Conservation (phyloP, 2,113 vertebrate genomes). For the Craseonycteris thonglongyai region DNA sequence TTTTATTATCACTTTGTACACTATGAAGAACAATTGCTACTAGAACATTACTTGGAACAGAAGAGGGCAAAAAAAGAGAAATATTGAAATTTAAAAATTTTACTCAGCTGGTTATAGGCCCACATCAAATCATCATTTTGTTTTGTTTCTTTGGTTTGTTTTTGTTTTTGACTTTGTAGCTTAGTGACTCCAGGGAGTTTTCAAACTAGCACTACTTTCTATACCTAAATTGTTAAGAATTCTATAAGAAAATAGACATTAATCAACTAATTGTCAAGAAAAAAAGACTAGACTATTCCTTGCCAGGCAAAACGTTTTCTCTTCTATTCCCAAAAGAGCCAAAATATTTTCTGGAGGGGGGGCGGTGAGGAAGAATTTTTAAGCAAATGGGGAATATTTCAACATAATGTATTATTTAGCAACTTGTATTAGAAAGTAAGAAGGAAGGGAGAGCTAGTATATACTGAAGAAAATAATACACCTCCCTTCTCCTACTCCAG, state of each 20-base stretch:
- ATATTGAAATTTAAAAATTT: not conserved
- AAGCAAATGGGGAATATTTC: not conserved
- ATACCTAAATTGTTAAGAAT: not conserved
- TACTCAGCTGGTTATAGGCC: not conserved
- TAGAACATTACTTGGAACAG: not conserved
- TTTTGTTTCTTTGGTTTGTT: too few relatives aligned
- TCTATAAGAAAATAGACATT: not conserved
- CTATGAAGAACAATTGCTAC: not conserved
- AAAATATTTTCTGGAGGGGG: not conserved
- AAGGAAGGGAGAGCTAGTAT: not conserved
- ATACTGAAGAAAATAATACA: not conserved
- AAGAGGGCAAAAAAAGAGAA: not conserved
- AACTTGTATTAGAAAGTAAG: not conserved
- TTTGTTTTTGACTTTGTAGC: not conserved
- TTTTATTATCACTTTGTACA: not conserved
- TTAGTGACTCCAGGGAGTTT: not conserved
- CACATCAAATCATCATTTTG: not conserved
- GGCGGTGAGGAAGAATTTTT: too few relatives aligned
- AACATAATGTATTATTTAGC: not conserved
- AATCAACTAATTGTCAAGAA: not conserved
- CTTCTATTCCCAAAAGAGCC: not conserved
- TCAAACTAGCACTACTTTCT: not conserved
- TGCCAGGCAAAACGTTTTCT: not conserved
- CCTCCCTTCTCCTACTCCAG: not conserved
- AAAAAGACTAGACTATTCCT: not conserved